Evolutionary conservation across 2,113 vertebrate species (phyloP), one percentile per base, ranked within the genome.

Genomic region (Sinocyclocheilus anophthalmus): DNA sequence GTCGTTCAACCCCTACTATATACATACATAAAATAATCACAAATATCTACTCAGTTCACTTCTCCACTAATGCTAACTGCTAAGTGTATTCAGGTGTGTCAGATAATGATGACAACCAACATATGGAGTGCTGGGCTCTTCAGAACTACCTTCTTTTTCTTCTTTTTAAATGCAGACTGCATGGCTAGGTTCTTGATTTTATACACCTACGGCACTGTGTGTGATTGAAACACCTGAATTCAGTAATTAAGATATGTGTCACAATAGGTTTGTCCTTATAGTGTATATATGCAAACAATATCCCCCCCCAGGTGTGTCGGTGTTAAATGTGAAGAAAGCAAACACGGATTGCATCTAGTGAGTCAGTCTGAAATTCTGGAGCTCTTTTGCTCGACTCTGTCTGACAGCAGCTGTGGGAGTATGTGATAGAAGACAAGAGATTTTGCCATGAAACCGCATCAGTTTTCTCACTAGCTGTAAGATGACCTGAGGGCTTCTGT

Each of bases 401-500:
- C 22, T 80, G 33, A 61, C 22, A 63, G 78, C 2, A 80, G 33
- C 20, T 13, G 57, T 45, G 55, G 78, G 57, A 18, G 78, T 80
- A 16, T 8, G 30, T 45, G 33, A 42, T 26, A 42, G 37, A 63
- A 80, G 22, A 63, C 33, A n/a, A 59, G 78, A n/a, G 37, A 16
- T 80, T 42, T 39, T 79, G 53, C 53, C 76, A 20, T 30, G 50
- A 59, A 79, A 79, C 76, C 37, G 30, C 76, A 79, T 59, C 30
- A 11, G 26, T 79, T 80, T 63, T 3, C 55, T 63, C 78, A 80
- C 78, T 39, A 24, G 55, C 78, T 45, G 78, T 63, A 63, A 80
- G 6, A 24, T 18, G 78, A 45, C 78, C 78, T 2, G 33, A 45
- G 57, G 78, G 33, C 57, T 45, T 63, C 57, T n/a, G 33, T 37